phyloP scores from a whole-genome alignment of 2,113 vertebrate species.

The Callochromis pleurospilus region DNA sequence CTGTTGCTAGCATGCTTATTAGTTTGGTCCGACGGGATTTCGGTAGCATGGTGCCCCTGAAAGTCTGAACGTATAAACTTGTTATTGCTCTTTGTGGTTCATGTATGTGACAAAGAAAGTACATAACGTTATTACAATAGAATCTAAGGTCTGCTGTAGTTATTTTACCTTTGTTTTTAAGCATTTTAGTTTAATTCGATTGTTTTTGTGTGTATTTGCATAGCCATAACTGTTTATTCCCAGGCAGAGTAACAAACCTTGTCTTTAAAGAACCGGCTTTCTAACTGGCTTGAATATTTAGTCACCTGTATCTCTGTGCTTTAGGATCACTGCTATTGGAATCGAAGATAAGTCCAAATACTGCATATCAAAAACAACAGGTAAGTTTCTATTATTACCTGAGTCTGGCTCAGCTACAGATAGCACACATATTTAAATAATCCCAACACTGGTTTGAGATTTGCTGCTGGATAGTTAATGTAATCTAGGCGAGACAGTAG shows the following conservation, averaged over 20 bases:
- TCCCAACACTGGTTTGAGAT: neutral
- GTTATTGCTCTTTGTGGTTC: neutral
- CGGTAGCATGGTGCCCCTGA: slow-evolving; percentile 22
- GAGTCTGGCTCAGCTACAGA: neutral
- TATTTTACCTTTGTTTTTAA: neutral
- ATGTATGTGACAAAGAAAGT: neutral
- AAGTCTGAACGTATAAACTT: slow-evolving; percentile 24
- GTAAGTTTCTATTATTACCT: slow-evolving; percentile 64
- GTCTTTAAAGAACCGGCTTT: neutral
- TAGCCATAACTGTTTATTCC: neutral
- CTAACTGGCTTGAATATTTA: neutral
- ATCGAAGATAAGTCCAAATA: slow-evolving; percentile 98
- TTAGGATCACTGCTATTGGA: slow-evolving; percentile 93
- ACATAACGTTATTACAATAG: neutral
- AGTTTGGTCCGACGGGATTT: slow-evolving; percentile 4
- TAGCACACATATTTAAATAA: neutral
- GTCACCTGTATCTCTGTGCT: slow-evolving; percentile 19
- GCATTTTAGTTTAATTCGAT: neutral
- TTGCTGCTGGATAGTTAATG: neutral
- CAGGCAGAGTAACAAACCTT: neutral
- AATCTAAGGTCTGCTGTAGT: neutral
- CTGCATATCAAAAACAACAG: slow-evolving; percentile 99
- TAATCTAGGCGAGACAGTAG: neutral
- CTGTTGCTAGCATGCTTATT: neutral
- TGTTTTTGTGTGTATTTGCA: neutral